Evolutionary conservation across 1,140 invertebrate genomes (phyloP), one percentile per base, ranked within the genome.

Genomic region (Dysdera silvatica): DNA sequence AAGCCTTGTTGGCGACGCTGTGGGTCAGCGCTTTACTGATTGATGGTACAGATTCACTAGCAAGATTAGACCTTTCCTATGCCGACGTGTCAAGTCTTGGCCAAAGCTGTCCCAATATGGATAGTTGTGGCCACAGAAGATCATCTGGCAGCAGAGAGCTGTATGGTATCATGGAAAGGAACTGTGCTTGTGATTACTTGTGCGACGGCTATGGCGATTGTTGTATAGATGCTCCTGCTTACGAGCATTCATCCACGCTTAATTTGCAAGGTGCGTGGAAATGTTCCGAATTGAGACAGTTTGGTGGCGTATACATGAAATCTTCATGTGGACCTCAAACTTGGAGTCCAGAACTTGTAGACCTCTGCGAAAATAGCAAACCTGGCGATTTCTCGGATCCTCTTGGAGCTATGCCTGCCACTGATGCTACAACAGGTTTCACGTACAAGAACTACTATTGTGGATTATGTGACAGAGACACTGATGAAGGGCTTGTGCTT

Each of bases 371-470:
- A 52, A 54, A 63, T 12, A 48, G 67, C 8, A 14, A n/a, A 2
- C 3, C 33, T 23, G 45, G 37, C 1, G 26, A 56, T 12, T 10
- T 32, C 1, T 35, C 51, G 6, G 80, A 80, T 68, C 79, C 80
- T 10, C 55, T 81, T 48, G 62, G 71, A 0, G 67, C 67, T 10
- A 71, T 78, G 29, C 80, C 80, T 0, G 77, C 80, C 7, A 80
- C 80, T 0, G 75, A 74, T 48, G 67, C 71, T 26, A 45, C 51
- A 12, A 71, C 77, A 0, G 76, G 79, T 3, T 61, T 78, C 31
- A 82, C 81, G 0, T 84, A 81, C 70, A 75, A 75, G 49, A 84
- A 83, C 67, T 71, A 76, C 23, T 79, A 76, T 71, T 84, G 82
- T 67, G 81, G 82, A 0, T 55, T 77, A 5, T 84, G 82, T 67